Evolutionary conservation across 2,113 vertebrate species (phyloP), one percentile per base, ranked within the genome.

Genomic region (Megalops atlanticus): DNA sequence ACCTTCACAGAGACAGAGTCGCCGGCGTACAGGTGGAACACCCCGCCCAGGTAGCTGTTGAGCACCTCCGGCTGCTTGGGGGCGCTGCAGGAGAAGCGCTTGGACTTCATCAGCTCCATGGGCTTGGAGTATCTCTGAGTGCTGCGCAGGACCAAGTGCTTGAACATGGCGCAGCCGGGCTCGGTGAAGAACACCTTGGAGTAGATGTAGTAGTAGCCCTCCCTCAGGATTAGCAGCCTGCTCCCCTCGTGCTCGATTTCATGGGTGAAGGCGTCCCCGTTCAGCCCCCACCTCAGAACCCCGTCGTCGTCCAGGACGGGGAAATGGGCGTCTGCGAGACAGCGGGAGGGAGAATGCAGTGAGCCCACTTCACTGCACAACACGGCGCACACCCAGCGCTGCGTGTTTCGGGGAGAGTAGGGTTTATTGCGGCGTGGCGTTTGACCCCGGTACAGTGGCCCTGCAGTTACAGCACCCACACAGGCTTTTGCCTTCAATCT

Each of bases 151-250:
- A 94, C 81, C 5, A 31, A 85, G 79, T 94, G 93, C 69, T 80
- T 83, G 85, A 90, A 81, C 5, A 64, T 49, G 0, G 0, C 41
- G 85, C 91, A 91, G 5, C 83, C 68, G 7, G 35, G 69, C 10
- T 82, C 75, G 4, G 0, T 24, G 33, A 92, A 4, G 35, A 88
- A 77, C 49, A 94, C 74, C 84, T 93, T 94, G 80, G 91, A 91
- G 86, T 92, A 94, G 54, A 94, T 52, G 86, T 86, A 93, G 87
- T 94, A 94, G 81, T 83, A 80, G 1, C 93, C 93, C 0, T 84
- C 82, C 47, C 11, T 70, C 71, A 82, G 2, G 0, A 92, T 36
- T 4, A 80, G 24, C 76, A 94, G 68, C 0, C 3, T 52, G 11
- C 89, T 88, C 0, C 88, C 27, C 4, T 40, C 2, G 69, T 90